Evolutionary conservation across 2,888 invertebrate genomes (phyloP), one percentile per base, ranked within the genome.

Genomic region (Apodemia duryi): DNA sequence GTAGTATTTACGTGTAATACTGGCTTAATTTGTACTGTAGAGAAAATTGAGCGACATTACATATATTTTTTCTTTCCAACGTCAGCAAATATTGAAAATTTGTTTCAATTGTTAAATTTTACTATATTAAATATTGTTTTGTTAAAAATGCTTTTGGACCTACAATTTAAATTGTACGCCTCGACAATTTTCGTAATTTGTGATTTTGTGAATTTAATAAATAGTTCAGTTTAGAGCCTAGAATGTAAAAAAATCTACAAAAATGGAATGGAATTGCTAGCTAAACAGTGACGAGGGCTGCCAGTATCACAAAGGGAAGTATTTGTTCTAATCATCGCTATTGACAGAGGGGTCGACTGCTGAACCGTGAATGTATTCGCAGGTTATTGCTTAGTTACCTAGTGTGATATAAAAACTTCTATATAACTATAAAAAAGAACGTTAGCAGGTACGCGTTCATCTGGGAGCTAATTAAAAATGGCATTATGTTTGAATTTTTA

Each of bases 281-380:
- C 2, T 11, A 46, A 46, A 28, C 52, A 52, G 7, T 21, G 52
- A 52, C 52, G 52, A 52, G 52, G 52, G 28, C 52, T 21, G 52
- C 1, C 52, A 9, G 52, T 52, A 21, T 52, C 21, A 52, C 54
- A 54, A 54, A 54, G 54, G 29, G 29, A 54, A 54, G 28, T 54
- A 54, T 54, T 54, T 54, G 54, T 54, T 54, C 54, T 54, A 28
- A 54, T 54, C 54, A 54, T 29, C 9, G 9, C 28, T 29, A 54
- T 54, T 54, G 54, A 54, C 54, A 54, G 29, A 54, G 46, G 46
- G 46, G 46, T 46, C 4, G 29, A 29, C 28, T 54, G 4, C 29
- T 28, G 54, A 54, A 54, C 54, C 54, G 6, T 10, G 29, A 9
- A 11, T 54, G 54, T 54, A 52, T 52, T 52, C 52, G 9, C 52